Evolutionary conservation across 1,140 invertebrate species (phyloP).

Genomic region (Lasioglossum baleicum): DNA sequence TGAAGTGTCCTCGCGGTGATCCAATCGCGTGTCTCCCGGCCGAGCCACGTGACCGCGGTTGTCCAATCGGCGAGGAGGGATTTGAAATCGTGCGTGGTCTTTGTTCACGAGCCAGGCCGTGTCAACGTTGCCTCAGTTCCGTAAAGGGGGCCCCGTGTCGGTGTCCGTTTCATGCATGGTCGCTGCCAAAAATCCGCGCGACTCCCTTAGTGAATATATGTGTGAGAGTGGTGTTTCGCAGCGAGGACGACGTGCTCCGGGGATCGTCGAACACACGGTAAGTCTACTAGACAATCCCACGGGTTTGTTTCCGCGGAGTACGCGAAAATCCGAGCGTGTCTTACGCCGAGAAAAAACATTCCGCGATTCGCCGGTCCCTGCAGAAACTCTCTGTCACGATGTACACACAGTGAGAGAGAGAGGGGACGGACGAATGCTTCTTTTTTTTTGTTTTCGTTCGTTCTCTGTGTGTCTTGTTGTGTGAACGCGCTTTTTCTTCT

Average conservation of each 20-base stretch:
- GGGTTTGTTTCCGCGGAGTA: neutral
- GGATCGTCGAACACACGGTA: slow-evolving; percentile 68
- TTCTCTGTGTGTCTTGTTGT: neutral
- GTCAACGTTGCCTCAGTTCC: slow-evolving; percentile 78
- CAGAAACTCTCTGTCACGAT: slow-evolving; percentile 33
- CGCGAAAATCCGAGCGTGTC: neutral
- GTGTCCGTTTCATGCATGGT: slow-evolving; percentile 75
- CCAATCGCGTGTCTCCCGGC: slow-evolving; percentile 49
- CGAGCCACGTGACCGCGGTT: slow-evolving; percentile 69
- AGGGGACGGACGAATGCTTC: slow-evolving; percentile 11
- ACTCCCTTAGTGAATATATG: slow-evolving; percentile 71
- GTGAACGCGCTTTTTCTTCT: neutral
- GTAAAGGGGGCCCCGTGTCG: slow-evolving; percentile 78
- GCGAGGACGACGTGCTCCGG: slow-evolving; percentile 60
- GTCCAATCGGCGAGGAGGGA: slow-evolving; percentile 70
- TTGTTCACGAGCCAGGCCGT: slow-evolving; percentile 76
- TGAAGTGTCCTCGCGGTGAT: slow-evolving; percentile 58
- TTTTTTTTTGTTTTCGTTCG: slow-evolving; percentile 9
- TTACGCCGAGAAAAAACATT: slow-evolving; percentile 8
- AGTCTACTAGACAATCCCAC: slow-evolving; percentile 46
- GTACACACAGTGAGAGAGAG: neutral
- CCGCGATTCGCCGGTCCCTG: slow-evolving; percentile 10
- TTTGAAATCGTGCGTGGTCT: slow-evolving; percentile 80
- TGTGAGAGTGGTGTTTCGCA: slow-evolving; percentile 66
- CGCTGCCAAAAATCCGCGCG: slow-evolving; percentile 67